Evolutionary conservation across 1,140 invertebrate genomes (phyloP).

Genomic region (Drosophila triauraria): DNA sequence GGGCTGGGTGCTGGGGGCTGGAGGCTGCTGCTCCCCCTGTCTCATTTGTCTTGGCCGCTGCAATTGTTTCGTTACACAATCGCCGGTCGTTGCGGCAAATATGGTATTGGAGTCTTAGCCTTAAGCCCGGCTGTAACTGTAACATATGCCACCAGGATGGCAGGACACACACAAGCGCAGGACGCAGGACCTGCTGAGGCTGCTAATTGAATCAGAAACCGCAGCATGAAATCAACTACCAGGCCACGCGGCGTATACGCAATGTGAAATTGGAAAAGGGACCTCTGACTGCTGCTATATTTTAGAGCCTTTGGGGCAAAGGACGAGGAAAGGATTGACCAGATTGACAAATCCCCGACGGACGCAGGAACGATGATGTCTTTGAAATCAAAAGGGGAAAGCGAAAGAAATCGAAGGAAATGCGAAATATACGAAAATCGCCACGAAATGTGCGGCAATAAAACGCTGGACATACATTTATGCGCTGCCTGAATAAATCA

Average conservation of each 20-base stretch:
- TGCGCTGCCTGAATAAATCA: conserved; percentile 58
- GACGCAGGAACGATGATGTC: conserved; percentile 10
- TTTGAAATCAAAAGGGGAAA: conserved; percentile 20
- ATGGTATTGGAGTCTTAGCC: conserved; percentile 35
- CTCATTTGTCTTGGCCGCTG: conserved; percentile 15
- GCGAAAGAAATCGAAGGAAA: not conserved
- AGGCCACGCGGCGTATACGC: conserved; percentile 37
- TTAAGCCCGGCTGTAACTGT: conserved; percentile 22
- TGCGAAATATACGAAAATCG: conserved; percentile 6
- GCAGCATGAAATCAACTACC: conserved; percentile 45
- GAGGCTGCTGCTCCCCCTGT: not conserved
- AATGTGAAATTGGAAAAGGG: conserved; percentile 23
- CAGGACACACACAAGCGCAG: not conserved
- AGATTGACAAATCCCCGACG: conserved; percentile 40
- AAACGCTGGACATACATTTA: conserved; percentile 26
- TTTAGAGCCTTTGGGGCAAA: conserved; percentile 11
- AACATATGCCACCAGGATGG: conserved; percentile 28
- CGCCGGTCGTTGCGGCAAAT: conserved; percentile 21
- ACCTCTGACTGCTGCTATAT: conserved; percentile 1
- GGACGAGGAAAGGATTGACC: conserved; percentile 25
- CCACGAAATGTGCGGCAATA: conserved; percentile 6
- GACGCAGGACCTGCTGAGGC: not conserved
- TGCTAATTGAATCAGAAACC: conserved; percentile 59
- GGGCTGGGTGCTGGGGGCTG: not conserved
- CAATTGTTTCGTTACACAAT: conserved; percentile 41